Base-by-base conservation (phyloP, 2,797 vertebrate genomes). In the Brachyalestes nurse region DNA sequence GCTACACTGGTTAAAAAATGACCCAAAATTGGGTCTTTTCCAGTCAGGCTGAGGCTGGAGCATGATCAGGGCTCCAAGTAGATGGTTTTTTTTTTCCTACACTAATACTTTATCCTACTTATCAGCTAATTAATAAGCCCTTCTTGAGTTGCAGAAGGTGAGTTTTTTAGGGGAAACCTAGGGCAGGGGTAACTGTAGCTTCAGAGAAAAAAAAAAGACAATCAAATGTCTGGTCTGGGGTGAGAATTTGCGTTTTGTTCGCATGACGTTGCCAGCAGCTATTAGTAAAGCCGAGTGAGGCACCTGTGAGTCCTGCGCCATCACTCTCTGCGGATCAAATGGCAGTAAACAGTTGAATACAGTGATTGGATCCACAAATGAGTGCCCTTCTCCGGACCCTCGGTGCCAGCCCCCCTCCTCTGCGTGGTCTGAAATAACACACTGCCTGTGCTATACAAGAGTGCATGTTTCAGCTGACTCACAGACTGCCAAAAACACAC, bases 391-490 rank as follows among this genome's bases (percentile, higher is more conserved):
- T 25, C 67, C 5, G 16, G 23, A 28, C 25, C 47, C 67, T 71
- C 17, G 6, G 28, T 55, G 25, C 49, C 51, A 57, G 13, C 51
- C 51, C 51, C 67, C 72, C 70, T 70, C 60, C 72, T 75, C 75
- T 74, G 60, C 23, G 14, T 34, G 12, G 62, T 79, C 78, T 86
- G 81, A 77, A 87, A 92, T 86, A 86, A 80, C 89, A 85, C n/a
- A 78, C 87, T 88, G 85, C 87, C 86, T 88, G 86, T 86, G 88
- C 86, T 89, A 89, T 67, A 78, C 62, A 67, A 90, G 87, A 90
- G 85, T 87, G 85, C 87, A 78, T 84, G 87, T 92, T 92, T 92
- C 86, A 89, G 91, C 91, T 92, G 90, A 92, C 89, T 92, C 92
- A 90, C 87, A 90, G 87, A 86, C 89, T 85, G 88, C 89, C 88